Conservation (phyloP, 2,113 vertebrate species). For the Aspiorhynchus laticeps region DNA sequence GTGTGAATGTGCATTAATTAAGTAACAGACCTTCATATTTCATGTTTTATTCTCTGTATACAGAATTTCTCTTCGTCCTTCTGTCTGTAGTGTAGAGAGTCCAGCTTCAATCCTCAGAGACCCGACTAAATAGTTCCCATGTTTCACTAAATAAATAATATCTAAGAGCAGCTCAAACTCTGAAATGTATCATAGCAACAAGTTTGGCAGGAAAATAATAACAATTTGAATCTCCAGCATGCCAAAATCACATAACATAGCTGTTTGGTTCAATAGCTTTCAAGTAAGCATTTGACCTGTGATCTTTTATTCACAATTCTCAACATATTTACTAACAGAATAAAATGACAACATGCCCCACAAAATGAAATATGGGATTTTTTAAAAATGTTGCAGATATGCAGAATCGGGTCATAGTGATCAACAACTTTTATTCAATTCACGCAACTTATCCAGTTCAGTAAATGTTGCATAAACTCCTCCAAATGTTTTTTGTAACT, state of each 20-base stretch:
- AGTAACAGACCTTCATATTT: neutral
- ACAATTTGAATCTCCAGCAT: neutral
- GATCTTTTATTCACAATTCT: constrained; percentile 1
- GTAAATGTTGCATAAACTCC: neutral
- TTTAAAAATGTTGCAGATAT: neutral
- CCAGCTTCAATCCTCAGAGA: neutral
- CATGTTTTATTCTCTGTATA: neutral
- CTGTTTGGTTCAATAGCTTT: neutral
- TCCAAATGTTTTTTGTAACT: neutral
- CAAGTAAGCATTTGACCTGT: neutral
- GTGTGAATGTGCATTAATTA: neutral
- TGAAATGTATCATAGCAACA: constrained; percentile 13
- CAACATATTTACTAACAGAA: neutral
- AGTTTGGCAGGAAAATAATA: neutral
- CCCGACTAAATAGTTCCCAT: neutral
- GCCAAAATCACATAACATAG: neutral
- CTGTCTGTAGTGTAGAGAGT: neutral
- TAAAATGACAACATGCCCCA: neutral
- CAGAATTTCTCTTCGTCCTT: neutral
- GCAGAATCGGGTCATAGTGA: neutral
- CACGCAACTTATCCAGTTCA: neutral
- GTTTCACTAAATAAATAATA: constrained; percentile 9
- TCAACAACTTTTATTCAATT: neutral
- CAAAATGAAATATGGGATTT: neutral
- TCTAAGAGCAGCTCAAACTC: neutral